A percentile compares a stretch with the other conserved stretches of the same genome.
Evolutionary conservation across 2,797 vertebrate genomes (phyloP).

Genomic region (Hoplostethus mediterraneus): DNA sequence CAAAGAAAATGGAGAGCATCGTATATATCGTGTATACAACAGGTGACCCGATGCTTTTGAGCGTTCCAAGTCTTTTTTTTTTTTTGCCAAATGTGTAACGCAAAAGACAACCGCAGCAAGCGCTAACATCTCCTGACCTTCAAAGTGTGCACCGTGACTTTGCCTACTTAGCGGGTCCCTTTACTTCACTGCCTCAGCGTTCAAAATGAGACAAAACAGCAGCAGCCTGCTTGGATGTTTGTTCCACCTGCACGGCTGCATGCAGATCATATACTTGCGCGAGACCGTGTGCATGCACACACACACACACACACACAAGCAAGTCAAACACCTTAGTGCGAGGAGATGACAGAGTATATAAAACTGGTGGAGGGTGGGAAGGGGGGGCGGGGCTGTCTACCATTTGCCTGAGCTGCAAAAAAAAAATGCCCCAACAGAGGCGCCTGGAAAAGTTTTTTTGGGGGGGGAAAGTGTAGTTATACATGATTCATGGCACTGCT

Average conservation of each 20-base stretch:
- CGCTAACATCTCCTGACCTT: not conserved
- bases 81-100: not conserved
- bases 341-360: not conserved
- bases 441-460: slow-evolving; percentile 47
- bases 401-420: slow-evolving; percentile 22
- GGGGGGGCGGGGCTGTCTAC: slow-evolving; percentile 1
- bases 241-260: not conserved
- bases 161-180: not conserved
- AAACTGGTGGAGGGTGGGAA: slow-evolving; percentile 7
- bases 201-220: not conserved
- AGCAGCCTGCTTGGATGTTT: no score
- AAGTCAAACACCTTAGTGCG: not conserved
- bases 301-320: not conserved
- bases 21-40: slow-evolving; percentile 14
- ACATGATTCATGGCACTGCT: slow-evolving; percentile 77
- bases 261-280: no score
- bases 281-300: no score
- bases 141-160: not conserved
- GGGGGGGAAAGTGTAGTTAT: slow-evolving; percentile 55
- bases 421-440: slow-evolving; percentile 25
- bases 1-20: slow-evolving; percentile 2
- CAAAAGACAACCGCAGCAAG: not conserved
- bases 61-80: not conserved
- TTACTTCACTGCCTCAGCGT: not conserved
- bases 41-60: not conserved